Percentiles rank a stretch among this genome's conserved stretches.
Conservation (phyloP, 1,140 invertebrate species). For the Panulirus ornatus region DNA sequence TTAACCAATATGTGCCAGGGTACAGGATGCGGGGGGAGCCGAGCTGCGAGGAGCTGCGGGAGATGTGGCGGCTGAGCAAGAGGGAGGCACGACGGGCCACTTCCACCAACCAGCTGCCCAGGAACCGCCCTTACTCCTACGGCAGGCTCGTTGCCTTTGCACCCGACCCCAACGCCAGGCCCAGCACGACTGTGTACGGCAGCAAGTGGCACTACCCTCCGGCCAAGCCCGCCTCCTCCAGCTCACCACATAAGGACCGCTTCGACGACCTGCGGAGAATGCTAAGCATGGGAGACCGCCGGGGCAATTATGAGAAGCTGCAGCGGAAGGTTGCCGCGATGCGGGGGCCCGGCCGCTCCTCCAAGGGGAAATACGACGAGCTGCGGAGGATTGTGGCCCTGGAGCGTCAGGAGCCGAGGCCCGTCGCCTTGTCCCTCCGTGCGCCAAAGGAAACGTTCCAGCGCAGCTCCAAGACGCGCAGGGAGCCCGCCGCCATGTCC, state of each 20-base stretch:
- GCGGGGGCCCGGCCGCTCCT: constrained; percentile 33
- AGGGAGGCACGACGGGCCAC: constrained; percentile 91
- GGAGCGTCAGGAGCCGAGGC: constrained; percentile 56
- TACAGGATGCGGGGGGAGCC: constrained; percentile 82
- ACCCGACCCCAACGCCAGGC: constrained; percentile 46
- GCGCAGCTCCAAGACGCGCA: constrained; percentile 22
- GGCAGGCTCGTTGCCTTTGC: constrained; percentile 81
- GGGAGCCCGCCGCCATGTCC: constrained; percentile 28
- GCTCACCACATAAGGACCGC: too few relatives aligned
- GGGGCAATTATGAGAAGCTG: constrained; percentile 54
- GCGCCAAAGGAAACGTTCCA: not conserved
- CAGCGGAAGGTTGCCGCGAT: constrained; percentile 43
- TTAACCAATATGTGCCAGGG: constrained; percentile 73
- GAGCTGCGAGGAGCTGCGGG: constrained; percentile 90
- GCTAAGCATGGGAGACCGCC: constrained; percentile 55
- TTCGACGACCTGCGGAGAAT: constrained; percentile 61
- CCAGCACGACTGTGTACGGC: constrained; percentile 49
- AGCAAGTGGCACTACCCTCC: constrained; percentile 22
- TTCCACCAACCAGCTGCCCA: constrained; percentile 90
- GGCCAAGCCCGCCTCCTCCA: constrained; percentile 1
- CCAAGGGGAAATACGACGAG: constrained; percentile 39
- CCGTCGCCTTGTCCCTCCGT: constrained; percentile 63
- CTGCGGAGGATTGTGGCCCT: constrained; percentile 19
- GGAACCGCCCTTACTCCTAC: constrained; percentile 85
- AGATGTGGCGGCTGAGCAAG: constrained; percentile 95